Percentiles rank a stretch among this genome's conserved stretches.
Conservation (phyloP, 2,797 vertebrate genomes). For the Chiloscyllium punctatum region DNA sequence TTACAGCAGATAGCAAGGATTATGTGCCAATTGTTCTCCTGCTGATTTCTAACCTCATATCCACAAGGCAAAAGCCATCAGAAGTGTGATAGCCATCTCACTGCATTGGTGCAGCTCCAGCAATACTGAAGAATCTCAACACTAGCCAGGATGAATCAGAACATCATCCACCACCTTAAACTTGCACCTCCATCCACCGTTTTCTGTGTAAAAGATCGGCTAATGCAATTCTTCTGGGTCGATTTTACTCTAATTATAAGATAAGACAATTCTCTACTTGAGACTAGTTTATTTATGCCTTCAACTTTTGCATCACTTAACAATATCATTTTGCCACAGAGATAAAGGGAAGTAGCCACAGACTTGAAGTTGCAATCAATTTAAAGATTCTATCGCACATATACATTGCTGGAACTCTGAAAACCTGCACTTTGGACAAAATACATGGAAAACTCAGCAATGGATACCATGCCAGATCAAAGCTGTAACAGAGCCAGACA, state of each 20-base stretch:
- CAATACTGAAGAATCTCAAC: no score
- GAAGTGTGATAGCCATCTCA: no score
- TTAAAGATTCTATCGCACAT: not conserved
- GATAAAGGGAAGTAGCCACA: no score
- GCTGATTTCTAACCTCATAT: no score
- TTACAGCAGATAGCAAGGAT: not conserved
- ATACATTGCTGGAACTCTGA: not conserved
- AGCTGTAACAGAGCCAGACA: not conserved
- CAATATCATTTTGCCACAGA: no score
- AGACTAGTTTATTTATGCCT: not conserved
- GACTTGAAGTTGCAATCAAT: no score
- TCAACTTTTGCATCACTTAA: no score
- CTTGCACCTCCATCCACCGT: no score
- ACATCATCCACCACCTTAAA: no score
- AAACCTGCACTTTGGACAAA: not conserved
- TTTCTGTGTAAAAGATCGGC: not conserved
- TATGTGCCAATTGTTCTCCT: not conserved
- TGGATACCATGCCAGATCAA: not conserved
- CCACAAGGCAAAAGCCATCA: no score
- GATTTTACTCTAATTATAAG: not conserved
- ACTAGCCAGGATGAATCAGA: no score
- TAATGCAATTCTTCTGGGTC: not conserved
- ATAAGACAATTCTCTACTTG: not conserved
- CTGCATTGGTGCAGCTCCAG: no score
- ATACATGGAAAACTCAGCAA: not conserved